phyloP scores from a whole-genome alignment of 2,113 vertebrate genomes.

The Eolophus roseicapilla region DNA sequence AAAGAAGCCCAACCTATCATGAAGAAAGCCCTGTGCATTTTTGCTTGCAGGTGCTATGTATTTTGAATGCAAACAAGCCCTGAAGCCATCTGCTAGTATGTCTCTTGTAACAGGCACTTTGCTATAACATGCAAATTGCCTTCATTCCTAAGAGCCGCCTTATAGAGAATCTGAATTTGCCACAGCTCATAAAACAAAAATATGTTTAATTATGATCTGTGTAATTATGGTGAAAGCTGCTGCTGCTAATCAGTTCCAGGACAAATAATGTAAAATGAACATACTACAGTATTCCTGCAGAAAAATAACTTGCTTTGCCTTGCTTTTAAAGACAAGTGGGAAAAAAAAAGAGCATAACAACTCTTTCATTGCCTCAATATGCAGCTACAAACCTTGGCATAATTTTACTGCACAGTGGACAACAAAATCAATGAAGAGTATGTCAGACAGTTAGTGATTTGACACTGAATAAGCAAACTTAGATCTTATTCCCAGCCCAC shows the following conservation, averaged over 20 bases:
- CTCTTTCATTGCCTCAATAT: background rate
- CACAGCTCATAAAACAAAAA: slow-evolving; percentile 40
- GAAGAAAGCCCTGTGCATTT: background rate
- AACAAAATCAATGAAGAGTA: background rate
- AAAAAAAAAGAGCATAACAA: background rate
- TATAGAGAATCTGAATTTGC: slow-evolving; percentile 20
- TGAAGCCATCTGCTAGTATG: slow-evolving; percentile 9
- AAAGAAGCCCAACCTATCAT: background rate
- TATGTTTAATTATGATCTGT: slow-evolving; percentile 48
- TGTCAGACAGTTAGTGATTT: background rate
- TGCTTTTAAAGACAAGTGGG: background rate
- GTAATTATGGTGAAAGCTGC: slow-evolving; percentile 26
- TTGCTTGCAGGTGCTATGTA: slow-evolving; percentile 27
- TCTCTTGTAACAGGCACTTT: slow-evolving; percentile 15
- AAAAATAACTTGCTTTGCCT: background rate
- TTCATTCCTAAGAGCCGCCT: background rate
- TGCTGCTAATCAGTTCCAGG: background rate
- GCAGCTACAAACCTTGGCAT: background rate
- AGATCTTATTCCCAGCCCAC: background rate
- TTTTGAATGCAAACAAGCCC: slow-evolving; percentile 11
- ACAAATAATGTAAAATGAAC: slow-evolving; percentile 17
- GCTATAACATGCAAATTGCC: slow-evolving; percentile 1
- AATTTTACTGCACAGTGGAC: background rate
- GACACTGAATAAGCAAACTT: background rate
- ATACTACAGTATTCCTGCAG: background rate